Evolutionary conservation across 2,113 vertebrate species (phyloP), one percentile per base, ranked within the genome.

Genomic region (Cyanistes caeruleus): DNA sequence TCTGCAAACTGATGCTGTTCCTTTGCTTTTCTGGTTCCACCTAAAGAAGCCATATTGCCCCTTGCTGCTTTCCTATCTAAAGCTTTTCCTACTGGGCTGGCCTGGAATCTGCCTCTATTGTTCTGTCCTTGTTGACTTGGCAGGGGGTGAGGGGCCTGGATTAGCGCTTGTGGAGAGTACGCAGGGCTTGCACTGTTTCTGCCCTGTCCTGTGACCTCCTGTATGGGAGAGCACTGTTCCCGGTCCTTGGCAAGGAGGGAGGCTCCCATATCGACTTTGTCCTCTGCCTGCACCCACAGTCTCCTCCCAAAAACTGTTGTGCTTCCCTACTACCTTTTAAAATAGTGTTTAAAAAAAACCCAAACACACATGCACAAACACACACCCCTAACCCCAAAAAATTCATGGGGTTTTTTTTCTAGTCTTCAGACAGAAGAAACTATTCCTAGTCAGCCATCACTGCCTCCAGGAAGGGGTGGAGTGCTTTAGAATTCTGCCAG

Each of bases 81-180:
- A 95, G 84, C 91, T 95, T 97, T 95, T 90, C 58, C 69, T 90
- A 14, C 80, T 86, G 83, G 92, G 79, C 85, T 96, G 93, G 83
- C 67, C 93, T 94, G 87, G 49, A 95, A 76, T 93, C 85, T 96
- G 92, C 92, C 91, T 93, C 87, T 39, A 48, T 96, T 8, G 25
- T 95, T 94, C 87, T 92, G 87, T 91, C 91, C 90, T 96, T 86
- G 90, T 87, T 89, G 94, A 89, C 77, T 72, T 92, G 89, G 81
- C 92, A 94, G 79, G 84, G 94, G 90, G 48, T 95, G 64, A 95
- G 86, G 89, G 89, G 89, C 84, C 89, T 96, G 92, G 56, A 75
- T 75, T 70, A 84, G 84, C 21, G 35, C 62, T 84, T 68, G 44
- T 78, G 82, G 63, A 82, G 86, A 68, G n/a, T 78, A 28, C 1